Conservation (phyloP, 2,888 invertebrate genomes). For the Dasysyrphus albostriatus region DNA sequence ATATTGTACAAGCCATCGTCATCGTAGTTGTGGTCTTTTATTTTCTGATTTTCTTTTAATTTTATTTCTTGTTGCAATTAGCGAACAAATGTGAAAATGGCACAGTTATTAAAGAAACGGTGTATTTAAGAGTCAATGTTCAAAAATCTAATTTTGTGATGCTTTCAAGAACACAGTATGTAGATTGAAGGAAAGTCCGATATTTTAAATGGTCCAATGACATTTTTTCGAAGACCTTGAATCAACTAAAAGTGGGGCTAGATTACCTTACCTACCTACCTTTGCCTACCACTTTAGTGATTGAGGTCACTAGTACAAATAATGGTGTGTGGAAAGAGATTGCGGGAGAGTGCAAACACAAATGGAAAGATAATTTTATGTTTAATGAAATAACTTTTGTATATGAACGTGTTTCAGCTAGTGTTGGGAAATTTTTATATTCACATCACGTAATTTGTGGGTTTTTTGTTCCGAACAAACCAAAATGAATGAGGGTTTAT, state of each 20-base stretch:
- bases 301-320: slow-evolving; percentile 17
- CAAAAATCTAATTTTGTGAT: background rate
- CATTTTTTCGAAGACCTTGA: slow-evolving; percentile 40
- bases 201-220: slow-evolving; percentile 5
- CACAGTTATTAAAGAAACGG: slow-evolving; percentile 45
- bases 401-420: slow-evolving; percentile 3
- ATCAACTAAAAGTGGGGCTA: background rate
- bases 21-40: background rate
- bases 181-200: slow-evolving; percentile 10
- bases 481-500: background rate
- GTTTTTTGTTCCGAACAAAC: background rate
- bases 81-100: slow-evolving; percentile 70
- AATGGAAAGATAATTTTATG: slow-evolving; percentile 24
- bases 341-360: slow-evolving; percentile 20
- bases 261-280: slow-evolving; percentile 20
- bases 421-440: slow-evolving; percentile 43
- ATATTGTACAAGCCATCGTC: background rate
- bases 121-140: background rate
- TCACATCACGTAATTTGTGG: slow-evolving; percentile 54
- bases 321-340: slow-evolving; percentile 25
- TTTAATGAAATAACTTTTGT: slow-evolving; percentile 36
- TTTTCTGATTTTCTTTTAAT: slow-evolving; percentile 50
- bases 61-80: slow-evolving; percentile 67
- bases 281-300: slow-evolving; percentile 1
- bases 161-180: background rate